These are phyloP conservation scores for Leptinotarsa lineolata DNA, from an alignment of 1,140 invertebrate genomes.

Conservation along the genomic window DNA sequence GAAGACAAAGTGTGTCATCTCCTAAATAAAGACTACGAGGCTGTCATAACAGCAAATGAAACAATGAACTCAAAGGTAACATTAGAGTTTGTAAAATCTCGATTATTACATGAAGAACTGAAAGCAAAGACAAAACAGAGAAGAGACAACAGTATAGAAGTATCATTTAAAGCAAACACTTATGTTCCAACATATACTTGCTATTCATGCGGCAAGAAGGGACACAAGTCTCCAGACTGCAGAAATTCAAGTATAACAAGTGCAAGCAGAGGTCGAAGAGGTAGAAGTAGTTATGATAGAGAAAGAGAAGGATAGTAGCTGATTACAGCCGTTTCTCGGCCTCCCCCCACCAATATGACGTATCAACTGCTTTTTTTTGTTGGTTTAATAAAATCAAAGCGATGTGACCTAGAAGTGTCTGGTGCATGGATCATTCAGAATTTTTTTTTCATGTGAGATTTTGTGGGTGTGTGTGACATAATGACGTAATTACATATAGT, in stretches of 20 bases:
- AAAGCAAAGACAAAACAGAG: slow-evolving; percentile 19
- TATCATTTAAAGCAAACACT: not conserved
- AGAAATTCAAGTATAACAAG: not conserved
- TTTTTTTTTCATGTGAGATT: too few species aligned
- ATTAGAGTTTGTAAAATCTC: slow-evolving; percentile 55
- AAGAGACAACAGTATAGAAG: not conserved
- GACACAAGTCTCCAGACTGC: slow-evolving; percentile 19
- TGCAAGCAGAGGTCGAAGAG: slow-evolving; percentile 7
- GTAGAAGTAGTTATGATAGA: not conserved
- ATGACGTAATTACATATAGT: not conserved
- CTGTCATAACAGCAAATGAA: slow-evolving; percentile 53
- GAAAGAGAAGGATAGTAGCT: not conserved
- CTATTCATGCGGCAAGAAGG: slow-evolving; percentile 23
- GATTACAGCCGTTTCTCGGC: too few species aligned
- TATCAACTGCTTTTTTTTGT: too few species aligned
- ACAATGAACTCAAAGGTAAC: slow-evolving; percentile 52
- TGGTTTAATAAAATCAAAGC: too few species aligned
- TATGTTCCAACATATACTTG: slow-evolving; percentile 2
- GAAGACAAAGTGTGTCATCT: slow-evolving; percentile 51
- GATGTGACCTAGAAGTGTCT: too few species aligned
- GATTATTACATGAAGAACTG: slow-evolving; percentile 54
- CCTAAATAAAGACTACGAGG: slow-evolving; percentile 49
- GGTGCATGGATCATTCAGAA: too few species aligned
- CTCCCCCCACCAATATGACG: too few species aligned
- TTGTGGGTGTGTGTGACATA: slow-evolving; percentile 9